Evolutionary conservation across 2,888 invertebrate genomes (phyloP).

Genomic region (Mesoligia furuncula): DNA sequence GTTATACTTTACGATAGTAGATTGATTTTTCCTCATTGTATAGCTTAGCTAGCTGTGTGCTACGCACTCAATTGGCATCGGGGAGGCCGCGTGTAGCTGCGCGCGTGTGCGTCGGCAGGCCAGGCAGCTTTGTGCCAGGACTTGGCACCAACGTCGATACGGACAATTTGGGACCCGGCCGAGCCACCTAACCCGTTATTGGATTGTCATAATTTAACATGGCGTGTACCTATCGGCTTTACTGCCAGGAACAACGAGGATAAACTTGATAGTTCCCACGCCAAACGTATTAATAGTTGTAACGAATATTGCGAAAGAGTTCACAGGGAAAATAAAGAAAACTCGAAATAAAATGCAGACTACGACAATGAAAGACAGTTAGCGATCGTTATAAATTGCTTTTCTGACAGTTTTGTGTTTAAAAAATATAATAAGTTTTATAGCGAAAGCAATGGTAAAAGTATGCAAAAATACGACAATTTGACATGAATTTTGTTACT

Average conservation of each 20-base stretch:
- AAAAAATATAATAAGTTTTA: constrained; percentile 43
- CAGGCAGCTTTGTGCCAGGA: constrained; percentile 75
- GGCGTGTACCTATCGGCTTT: constrained; percentile 81
- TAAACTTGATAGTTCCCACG: constrained; percentile 77
- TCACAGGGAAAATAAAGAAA: constrained; percentile 37
- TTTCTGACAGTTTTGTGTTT: constrained; percentile 54
- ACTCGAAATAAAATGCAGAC: constrained; percentile 48
- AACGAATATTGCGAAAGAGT: constrained; percentile 52
- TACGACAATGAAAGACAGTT: constrained; percentile 48
- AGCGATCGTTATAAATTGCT: constrained; percentile 55
- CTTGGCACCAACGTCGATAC: constrained; percentile 85
- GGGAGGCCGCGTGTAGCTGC: constrained; percentile 51
- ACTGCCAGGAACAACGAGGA: constrained; percentile 77
- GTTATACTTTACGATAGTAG: not conserved
- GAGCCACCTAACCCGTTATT: constrained; percentile 86
- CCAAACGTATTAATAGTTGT: constrained; percentile 73
- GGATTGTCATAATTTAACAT: constrained; percentile 89
- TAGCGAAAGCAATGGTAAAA: constrained; percentile 19
- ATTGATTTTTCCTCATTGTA: constrained; percentile 2
- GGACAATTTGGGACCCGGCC: constrained; percentile 86
- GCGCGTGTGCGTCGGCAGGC: constrained; percentile 65
- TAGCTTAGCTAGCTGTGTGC: constrained; percentile 43
- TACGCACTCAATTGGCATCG: constrained; percentile 60
- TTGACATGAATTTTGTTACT: constrained; percentile 43
- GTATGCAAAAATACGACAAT: constrained; percentile 44